Percentiles rank a stretch among this genome's conserved stretches.
Evolutionary conservation across 1,140 invertebrate species (phyloP).

Genomic region (Drosophila lowei): DNA sequence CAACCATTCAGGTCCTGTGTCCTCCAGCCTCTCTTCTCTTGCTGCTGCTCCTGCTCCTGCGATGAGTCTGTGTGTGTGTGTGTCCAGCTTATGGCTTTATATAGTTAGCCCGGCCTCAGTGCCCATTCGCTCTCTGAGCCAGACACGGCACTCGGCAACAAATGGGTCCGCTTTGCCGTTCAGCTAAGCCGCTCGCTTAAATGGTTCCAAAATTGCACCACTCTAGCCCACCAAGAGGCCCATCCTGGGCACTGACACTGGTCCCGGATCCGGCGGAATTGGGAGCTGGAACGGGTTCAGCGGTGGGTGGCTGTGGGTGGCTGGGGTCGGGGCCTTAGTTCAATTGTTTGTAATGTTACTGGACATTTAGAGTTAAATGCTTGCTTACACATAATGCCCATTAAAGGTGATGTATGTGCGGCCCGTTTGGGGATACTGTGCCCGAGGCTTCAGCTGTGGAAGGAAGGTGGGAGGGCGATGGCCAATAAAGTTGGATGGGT

Average conservation of each 20-base stretch:
- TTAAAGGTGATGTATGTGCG: conserved; percentile 71
- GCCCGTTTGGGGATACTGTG: conserved; percentile 33
- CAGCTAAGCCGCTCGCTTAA: conserved; percentile 51
- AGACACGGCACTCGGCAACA: conserved; percentile 37
- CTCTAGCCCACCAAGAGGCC: background rate
- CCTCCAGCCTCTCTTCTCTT: background rate
- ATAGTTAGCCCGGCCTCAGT: conserved; percentile 43
- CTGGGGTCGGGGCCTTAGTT: conserved; percentile 48
- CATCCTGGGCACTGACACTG: background rate
- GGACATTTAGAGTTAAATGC: conserved; percentile 72
- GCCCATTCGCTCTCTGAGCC: conserved; percentile 1
- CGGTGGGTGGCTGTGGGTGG: conserved; percentile 17
- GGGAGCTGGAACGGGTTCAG: background rate
- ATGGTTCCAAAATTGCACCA: conserved; percentile 50
- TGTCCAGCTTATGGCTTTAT: conserved; percentile 51
- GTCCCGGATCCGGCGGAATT: background rate
- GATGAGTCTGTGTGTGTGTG: conserved; percentile 1
- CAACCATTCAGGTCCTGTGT: background rate
- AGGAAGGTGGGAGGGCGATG: background rate
- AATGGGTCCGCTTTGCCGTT: conserved; percentile 49
- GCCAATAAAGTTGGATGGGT: background rate
- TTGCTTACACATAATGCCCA: conserved; percentile 74
- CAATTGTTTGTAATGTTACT: conserved; percentile 74
- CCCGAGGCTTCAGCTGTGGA: background rate
- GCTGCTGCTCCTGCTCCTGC: background rate